A percentile compares a stretch with the other conserved stretches of the same genome.
Evolutionary conservation across 2,113 vertebrate genomes (phyloP).

Genomic region (Clarias macrocephalus): DNA sequence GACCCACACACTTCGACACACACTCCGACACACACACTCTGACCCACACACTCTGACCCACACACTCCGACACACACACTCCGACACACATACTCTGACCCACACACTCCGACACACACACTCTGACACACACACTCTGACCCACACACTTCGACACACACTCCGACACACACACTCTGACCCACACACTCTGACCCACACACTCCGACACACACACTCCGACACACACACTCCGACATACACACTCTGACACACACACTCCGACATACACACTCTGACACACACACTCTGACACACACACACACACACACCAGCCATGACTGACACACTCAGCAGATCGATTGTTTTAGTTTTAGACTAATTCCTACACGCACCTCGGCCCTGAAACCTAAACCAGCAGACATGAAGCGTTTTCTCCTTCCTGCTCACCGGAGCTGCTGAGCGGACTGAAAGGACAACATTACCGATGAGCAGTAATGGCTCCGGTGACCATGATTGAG

Average conservation of each 20-base stretch:
- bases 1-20: too few relatives aligned
- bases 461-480: conserved; percentile 50
- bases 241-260: conserved; percentile 33
- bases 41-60: too few relatives aligned
- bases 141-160: too few relatives aligned
- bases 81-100: fast-evolving
- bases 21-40: too few relatives aligned
- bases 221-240: background rate
- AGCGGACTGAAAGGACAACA: conserved; percentile 44
- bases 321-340: conserved; percentile 47
- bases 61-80: too few relatives aligned
- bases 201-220: background rate
- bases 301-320: conserved; percentile 17
- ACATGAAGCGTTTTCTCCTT: conserved; percentile 20
- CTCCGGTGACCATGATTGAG: conserved; percentile 49
- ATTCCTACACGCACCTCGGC: conserved; percentile 13
- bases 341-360: conserved; percentile 50
- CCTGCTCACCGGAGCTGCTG: conserved; percentile 27
- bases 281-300: conserved; percentile 22
- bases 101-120: too few relatives aligned
- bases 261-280: background rate
- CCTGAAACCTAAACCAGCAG: conserved; percentile 21
- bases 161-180: too few relatives aligned
- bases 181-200: conserved; percentile 12
- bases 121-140: too few relatives aligned